Percentiles rank a stretch among this genome's conserved stretches.
Evolutionary conservation across 2,888 invertebrate genomes (phyloP).

Genomic region (Diabrotica balteata): DNA sequence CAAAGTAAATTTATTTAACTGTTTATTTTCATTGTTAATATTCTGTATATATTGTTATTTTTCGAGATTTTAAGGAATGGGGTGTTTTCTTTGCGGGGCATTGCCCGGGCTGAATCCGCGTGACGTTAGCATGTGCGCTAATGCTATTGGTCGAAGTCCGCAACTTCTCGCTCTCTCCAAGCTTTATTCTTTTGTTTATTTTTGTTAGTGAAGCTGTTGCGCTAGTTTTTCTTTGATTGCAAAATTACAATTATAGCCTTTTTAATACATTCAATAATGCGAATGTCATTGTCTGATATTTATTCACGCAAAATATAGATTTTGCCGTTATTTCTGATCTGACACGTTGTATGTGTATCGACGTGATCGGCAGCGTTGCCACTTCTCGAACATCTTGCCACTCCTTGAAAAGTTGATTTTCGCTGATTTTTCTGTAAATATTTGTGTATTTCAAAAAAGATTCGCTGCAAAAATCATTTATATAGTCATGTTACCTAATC

Average conservation of each 20-base stretch:
- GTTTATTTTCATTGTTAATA: conserved; percentile 3
- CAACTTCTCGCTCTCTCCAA: conserved; percentile 35
- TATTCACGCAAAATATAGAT: conserved; percentile 20
- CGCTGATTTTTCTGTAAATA: conserved; percentile 19
- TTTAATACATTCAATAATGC: background rate
- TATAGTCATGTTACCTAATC: background rate
- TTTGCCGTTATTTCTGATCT: conserved; percentile 32
- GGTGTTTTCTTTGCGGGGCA: conserved; percentile 44
- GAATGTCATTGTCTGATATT: background rate
- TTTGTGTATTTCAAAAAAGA: background rate
- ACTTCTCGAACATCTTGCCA: conserved; percentile 41
- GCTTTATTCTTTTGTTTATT: conserved; percentile 46
- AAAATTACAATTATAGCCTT: background rate
- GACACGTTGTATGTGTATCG: conserved; percentile 47
- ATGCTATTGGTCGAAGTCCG: conserved; percentile 48
- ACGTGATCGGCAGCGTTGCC: conserved; percentile 50
- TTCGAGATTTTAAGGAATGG: conserved; percentile 13
- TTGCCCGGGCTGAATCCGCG: conserved; percentile 52
- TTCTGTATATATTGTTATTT: background rate
- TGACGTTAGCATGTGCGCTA: conserved; percentile 55
- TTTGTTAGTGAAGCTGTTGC: conserved; percentile 10
- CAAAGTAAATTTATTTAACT: conserved; percentile 3
- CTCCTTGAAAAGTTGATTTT: conserved; percentile 43
- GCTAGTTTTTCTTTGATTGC: background rate
- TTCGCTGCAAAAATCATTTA: background rate